Conservation (phyloP, 2,797 vertebrate species). For the Pseudomugil gertrudae region DNA sequence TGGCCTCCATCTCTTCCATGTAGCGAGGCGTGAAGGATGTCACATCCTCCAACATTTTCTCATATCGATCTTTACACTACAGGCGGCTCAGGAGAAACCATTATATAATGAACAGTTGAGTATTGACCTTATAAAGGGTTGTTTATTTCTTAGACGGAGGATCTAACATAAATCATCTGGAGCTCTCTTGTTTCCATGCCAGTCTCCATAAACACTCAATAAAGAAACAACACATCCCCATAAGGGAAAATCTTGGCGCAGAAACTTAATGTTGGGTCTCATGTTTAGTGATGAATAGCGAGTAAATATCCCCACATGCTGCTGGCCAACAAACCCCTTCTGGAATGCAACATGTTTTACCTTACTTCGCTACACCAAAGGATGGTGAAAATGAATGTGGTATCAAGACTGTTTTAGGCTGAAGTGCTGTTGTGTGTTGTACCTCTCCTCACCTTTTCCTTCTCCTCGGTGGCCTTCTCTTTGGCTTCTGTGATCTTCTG, state of each 20-base stretch:
- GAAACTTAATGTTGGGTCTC: slow-evolving; percentile 27
- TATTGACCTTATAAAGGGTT: not conserved
- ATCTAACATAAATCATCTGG: slow-evolving; percentile 41
- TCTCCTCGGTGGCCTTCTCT: slow-evolving; percentile 79
- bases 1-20: slow-evolving; percentile 91
- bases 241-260: slow-evolving; percentile 59
- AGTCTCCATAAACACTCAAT: slow-evolving; percentile 61
- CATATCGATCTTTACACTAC: slow-evolving; percentile 80
- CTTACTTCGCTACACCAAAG: slow-evolving; percentile 9
- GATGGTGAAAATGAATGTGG: slow-evolving; percentile 14
- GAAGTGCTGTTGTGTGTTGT: slow-evolving; percentile 10
- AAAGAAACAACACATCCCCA: slow-evolving; percentile 65
- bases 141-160: slow-evolving; percentile 24
- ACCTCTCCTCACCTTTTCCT: slow-evolving; percentile 77
- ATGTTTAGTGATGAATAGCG: slow-evolving; percentile 44
- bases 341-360: slow-evolving; percentile 29
- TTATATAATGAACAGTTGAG: slow-evolving; percentile 23
- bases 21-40: slow-evolving; percentile 86
- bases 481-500: slow-evolving; percentile 77
- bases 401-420: slow-evolving; percentile 3
- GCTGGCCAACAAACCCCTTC: slow-evolving; percentile 3
- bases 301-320: slow-evolving; percentile 47
- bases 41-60: slow-evolving; percentile 85
- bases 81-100: slow-evolving; percentile 18
- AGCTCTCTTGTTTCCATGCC: slow-evolving; percentile 43